Evolutionary conservation across 2,113 vertebrate genomes (phyloP).

Genomic region (Anguilla japonica): DNA sequence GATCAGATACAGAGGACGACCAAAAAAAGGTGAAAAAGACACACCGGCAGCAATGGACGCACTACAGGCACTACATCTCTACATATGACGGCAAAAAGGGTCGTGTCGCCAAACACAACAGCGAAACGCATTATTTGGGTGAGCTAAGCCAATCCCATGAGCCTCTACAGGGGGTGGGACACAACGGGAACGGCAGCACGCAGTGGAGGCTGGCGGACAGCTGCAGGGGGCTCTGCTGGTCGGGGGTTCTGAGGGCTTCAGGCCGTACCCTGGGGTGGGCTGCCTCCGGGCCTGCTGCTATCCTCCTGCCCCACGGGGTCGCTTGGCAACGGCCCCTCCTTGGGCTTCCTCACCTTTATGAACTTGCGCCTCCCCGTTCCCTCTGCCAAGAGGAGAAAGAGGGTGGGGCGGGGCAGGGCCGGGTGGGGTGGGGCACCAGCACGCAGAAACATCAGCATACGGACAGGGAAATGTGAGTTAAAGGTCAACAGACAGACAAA

Average conservation of each 20-base stretch:
- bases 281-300: slow-evolving; percentile 47
- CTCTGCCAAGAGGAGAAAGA: slow-evolving; percentile 44
- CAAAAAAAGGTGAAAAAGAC: not conserved
- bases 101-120: not conserved
- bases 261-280: slow-evolving; percentile 55
- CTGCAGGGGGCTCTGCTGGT: too few species aligned
- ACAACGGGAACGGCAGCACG: not conserved
- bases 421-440: slow-evolving; percentile 32
- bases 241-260: not conserved
- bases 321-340: slow-evolving; percentile 36
- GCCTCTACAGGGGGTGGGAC: not conserved
- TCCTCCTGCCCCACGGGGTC: slow-evolving; percentile 41
- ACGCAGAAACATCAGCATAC: slow-evolving; percentile 32
- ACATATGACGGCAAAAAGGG: not conserved
- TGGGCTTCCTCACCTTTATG: slow-evolving; percentile 66
- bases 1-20: not conserved
- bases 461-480: slow-evolving; percentile 27
- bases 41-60: not conserved
- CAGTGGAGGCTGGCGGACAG: not conserved
- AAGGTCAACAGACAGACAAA: slow-evolving; percentile 26
- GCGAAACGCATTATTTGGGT: not conserved
- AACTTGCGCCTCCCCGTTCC: slow-evolving; percentile 64
- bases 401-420: slow-evolving; percentile 24
- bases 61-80: not conserved
- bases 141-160: not conserved